phyloP scores from a whole-genome alignment of 2,797 vertebrate genomes.

The Simalia tracyae region DNA sequence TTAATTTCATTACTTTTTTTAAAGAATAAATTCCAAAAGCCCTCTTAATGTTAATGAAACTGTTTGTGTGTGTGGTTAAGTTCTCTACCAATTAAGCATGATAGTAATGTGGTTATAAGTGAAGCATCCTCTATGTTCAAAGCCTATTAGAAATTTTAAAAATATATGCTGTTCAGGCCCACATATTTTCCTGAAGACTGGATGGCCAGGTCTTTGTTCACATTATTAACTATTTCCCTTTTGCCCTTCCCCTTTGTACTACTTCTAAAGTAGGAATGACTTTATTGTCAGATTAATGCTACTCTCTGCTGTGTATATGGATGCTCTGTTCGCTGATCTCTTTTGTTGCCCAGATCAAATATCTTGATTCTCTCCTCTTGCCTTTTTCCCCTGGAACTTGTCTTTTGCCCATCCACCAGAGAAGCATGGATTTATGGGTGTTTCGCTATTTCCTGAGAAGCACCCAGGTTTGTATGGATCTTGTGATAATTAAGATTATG shows the following conservation, averaged over 20 bases:
- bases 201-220: not conserved
- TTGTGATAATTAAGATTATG: not conserved
- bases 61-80: constrained; percentile 21
- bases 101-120: not conserved
- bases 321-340: not conserved
- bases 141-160: not conserved
- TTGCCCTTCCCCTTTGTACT: not conserved
- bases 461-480: not conserved
- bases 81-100: not conserved
- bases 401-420: not conserved
- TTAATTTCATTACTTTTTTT: constrained; percentile 40
- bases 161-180: not conserved
- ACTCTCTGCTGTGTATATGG: not conserved
- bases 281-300: not conserved
- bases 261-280: not conserved
- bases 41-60: constrained; percentile 20
- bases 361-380: not conserved
- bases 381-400: not conserved
- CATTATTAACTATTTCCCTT: not conserved
- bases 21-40: constrained; percentile 34
- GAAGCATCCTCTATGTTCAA: not conserved
- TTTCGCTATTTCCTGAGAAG: not conserved
- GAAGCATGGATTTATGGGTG: not conserved
- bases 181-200: not conserved
- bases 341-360: not conserved